A percentile compares a stretch with the other conserved stretches of the same genome.
These are phyloP conservation scores for Lithosia quadra DNA, from an alignment of 2,888 invertebrate species.

Conservation along the genomic window DNA sequence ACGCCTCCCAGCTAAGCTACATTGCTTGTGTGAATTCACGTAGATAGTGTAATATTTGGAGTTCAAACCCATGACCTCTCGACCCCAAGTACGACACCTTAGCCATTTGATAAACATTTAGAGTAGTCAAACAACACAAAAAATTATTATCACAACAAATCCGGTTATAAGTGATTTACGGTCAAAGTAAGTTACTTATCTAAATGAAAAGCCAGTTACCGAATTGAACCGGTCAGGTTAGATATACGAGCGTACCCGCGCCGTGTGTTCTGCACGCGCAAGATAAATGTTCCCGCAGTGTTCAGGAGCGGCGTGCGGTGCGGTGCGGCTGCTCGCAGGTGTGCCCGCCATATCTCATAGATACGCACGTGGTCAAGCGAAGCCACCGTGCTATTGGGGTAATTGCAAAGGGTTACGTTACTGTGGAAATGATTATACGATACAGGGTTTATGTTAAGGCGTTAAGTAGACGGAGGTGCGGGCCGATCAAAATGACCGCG, in stretches of 20 bases:
- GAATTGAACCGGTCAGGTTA: constrained; percentile 23
- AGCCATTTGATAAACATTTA: neutral
- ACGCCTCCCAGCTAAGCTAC: too few relatives aligned
- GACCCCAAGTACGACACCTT: too few relatives aligned
- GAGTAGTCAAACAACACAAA: neutral
- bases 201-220: constrained; percentile 25
- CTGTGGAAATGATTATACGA: constrained; percentile 23
- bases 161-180: neutral
- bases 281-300: constrained; percentile 62
- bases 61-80: too few relatives aligned
- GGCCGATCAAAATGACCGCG: too few relatives aligned
- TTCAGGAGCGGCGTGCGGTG: constrained; percentile 29
- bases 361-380: constrained; percentile 41
- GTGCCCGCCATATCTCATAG: constrained; percentile 53
- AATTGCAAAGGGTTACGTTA: constrained; percentile 37
- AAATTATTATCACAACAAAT: neutral
- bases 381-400: constrained; percentile 27
- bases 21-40: too few relatives aligned
- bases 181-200: constrained; percentile 6
- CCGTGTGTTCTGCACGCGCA: constrained; percentile 52
- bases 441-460: neutral
- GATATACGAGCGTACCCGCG: constrained; percentile 37
- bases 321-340: constrained; percentile 56
- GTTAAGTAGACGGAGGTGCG: too few relatives aligned
- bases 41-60: too few relatives aligned